Conservation (phyloP, 2,888 invertebrate genomes). For the Myathropa florea region DNA sequence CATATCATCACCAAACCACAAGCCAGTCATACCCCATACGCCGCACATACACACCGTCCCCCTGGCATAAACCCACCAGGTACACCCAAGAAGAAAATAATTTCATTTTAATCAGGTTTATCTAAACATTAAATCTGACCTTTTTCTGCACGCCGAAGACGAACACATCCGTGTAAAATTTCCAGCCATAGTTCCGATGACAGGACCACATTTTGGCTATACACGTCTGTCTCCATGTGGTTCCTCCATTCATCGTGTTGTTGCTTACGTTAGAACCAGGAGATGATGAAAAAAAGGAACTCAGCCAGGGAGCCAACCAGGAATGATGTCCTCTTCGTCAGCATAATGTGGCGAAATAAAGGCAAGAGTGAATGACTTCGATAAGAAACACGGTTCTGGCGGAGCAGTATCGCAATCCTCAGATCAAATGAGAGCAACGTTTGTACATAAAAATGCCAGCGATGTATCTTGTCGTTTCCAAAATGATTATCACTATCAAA, state of each 20-base stretch:
- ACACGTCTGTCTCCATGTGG: conserved; percentile 20
- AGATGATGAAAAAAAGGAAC: neutral
- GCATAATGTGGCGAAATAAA: conserved; percentile 55
- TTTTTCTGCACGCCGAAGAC: conserved; percentile 18
- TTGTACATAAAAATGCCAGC: conserved; percentile 40
- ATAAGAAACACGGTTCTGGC: conserved; percentile 48
- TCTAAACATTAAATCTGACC: conserved; percentile 66
- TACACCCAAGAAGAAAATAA: conserved; percentile 46
- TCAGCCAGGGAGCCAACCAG: conserved; percentile 3
- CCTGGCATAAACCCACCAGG: neutral
- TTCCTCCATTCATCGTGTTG: conserved; percentile 29
- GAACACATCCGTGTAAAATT: conserved; percentile 51
- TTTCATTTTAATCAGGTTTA: conserved; percentile 66
- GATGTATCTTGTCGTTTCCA: conserved; percentile 60
- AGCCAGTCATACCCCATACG: neutral
- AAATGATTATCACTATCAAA: conserved; percentile 56
- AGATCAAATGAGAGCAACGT: conserved; percentile 60
- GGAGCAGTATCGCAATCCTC: conserved; percentile 47
- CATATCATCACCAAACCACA: conserved; percentile 6
- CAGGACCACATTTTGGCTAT: conserved; percentile 43
- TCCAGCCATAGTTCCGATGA: conserved; percentile 46
- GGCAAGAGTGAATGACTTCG: conserved; percentile 52
- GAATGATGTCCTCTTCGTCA: conserved; percentile 43
- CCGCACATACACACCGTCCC: neutral
- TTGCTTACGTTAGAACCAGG: conserved; percentile 12